Percentiles rank a stretch among this genome's conserved stretches.
phyloP scores from a whole-genome alignment of 2,113 vertebrate genomes.

The Smithornis capensis region DNA sequence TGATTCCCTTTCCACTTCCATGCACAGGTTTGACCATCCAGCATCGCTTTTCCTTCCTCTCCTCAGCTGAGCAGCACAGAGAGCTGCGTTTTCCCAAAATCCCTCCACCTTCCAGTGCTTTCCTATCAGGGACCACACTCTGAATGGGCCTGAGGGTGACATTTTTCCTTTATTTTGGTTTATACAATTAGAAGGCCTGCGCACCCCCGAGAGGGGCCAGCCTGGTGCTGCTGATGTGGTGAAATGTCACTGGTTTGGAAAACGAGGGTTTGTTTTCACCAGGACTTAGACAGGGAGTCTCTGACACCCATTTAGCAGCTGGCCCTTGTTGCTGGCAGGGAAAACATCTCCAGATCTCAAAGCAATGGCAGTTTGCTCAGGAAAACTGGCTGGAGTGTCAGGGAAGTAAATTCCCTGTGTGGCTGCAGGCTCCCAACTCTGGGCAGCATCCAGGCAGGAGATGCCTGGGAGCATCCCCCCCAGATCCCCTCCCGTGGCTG shows the following conservation, averaged over 20 bases:
- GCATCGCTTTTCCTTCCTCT: background rate
- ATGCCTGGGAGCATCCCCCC: background rate
- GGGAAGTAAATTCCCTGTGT: background rate
- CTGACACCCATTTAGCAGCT: background rate
- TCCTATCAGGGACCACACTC: background rate
- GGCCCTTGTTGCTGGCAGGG: background rate
- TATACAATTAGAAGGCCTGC: background rate
- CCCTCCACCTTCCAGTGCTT: background rate
- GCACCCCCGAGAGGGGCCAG: background rate
- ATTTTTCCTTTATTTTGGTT: constrained; percentile 25
- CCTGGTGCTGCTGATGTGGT: background rate
- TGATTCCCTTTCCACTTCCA: background rate
- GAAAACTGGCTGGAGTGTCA: background rate
- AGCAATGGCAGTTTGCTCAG: background rate
- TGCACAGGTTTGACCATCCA: background rate
- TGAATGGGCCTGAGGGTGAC: background rate
- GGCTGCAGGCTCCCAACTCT: background rate
- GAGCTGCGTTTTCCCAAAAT: background rate
- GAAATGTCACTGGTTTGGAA: background rate
- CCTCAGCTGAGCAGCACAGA: background rate
- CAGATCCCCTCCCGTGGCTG: background rate
- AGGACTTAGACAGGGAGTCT: background rate
- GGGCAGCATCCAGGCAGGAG: background rate
- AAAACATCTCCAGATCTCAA: background rate
- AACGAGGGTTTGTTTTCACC: background rate